Evolutionary conservation across 2,888 invertebrate genomes (phyloP).

Genomic region (Lissocephala sabroskyi): DNA sequence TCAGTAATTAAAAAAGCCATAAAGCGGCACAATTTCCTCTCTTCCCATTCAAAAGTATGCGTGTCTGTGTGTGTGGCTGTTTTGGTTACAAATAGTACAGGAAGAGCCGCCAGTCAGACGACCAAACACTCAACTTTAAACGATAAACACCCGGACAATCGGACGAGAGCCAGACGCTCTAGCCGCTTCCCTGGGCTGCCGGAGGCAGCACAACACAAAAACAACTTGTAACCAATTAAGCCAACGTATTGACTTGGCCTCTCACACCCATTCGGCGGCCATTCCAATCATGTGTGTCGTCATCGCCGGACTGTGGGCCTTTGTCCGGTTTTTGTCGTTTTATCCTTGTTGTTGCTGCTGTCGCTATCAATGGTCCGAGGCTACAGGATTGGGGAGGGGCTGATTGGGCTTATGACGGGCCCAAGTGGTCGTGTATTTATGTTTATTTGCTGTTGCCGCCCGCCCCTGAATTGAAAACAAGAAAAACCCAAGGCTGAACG

Average conservation of each 20-base stretch:
- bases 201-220: slow-evolving; percentile 6
- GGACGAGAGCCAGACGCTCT: too few relatives aligned
- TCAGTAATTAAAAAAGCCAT: slow-evolving; percentile 60
- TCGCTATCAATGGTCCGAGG: slow-evolving; percentile 1
- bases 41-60: too few relatives aligned
- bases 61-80: slow-evolving; percentile 11
- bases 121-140: too few relatives aligned
- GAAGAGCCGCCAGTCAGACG: too few relatives aligned
- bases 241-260: slow-evolving; percentile 15
- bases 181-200: too few relatives aligned
- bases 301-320: not conserved
- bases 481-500: too few relatives aligned
- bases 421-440: slow-evolving; percentile 1
- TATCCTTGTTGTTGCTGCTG: not conserved
- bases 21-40: slow-evolving; percentile 28
- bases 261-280: not conserved
- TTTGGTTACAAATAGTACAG: not conserved
- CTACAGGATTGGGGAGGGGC: not conserved
- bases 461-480: too few relatives aligned
- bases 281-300: not conserved
- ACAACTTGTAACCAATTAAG: slow-evolving; percentile 60
- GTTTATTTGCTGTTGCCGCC: too few relatives aligned
- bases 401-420: not conserved
- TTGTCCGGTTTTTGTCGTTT: not conserved
- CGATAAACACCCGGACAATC: too few relatives aligned